A percentile compares a stretch with the other conserved stretches of the same genome.
These are phyloP conservation scores for Lathamus discolor DNA, from an alignment of 2,113 vertebrate species.

Conservation along the genomic window DNA sequence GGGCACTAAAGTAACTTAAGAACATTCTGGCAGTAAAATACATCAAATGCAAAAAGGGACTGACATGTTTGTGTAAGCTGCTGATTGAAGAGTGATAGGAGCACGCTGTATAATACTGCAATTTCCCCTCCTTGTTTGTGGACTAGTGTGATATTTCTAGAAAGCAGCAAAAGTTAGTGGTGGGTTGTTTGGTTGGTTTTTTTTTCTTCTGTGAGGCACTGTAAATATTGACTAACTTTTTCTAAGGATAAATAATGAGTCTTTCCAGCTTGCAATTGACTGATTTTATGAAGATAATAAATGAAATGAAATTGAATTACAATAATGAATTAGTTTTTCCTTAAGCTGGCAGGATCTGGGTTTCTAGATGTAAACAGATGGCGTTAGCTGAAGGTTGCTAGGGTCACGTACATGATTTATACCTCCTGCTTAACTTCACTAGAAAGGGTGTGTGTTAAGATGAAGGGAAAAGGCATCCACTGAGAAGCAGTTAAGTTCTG, in stretches of 20 bases:
- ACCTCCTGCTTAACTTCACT: not conserved
- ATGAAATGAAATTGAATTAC: not conserved
- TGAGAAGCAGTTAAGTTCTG: not conserved
- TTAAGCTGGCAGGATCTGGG: not conserved
- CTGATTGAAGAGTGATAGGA: not conserved
- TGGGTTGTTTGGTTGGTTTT: not conserved
- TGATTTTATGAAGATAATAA: not conserved
- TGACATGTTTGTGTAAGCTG: not conserved
- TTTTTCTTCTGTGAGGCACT: not conserved
- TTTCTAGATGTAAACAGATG: not conserved
- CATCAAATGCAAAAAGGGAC: not conserved
- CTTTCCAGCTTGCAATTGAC: not conserved
- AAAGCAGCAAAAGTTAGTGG: not conserved
- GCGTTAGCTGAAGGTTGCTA: not conserved
- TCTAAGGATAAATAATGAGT: not conserved
- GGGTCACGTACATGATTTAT: not conserved
- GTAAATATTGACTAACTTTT: not conserved
- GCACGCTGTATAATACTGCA: not conserved
- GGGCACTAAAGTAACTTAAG: not conserved
- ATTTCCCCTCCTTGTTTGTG: not conserved
- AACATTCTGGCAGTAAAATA: not conserved
- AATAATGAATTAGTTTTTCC: not conserved
- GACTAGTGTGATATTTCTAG: not conserved
- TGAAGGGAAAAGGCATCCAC: not conserved
- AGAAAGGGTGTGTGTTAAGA: not conserved